Percentiles rank a stretch among this genome's conserved stretches.
Conservation (phyloP, 2,113 vertebrate genomes). For the Podarcis muralis region DNA sequence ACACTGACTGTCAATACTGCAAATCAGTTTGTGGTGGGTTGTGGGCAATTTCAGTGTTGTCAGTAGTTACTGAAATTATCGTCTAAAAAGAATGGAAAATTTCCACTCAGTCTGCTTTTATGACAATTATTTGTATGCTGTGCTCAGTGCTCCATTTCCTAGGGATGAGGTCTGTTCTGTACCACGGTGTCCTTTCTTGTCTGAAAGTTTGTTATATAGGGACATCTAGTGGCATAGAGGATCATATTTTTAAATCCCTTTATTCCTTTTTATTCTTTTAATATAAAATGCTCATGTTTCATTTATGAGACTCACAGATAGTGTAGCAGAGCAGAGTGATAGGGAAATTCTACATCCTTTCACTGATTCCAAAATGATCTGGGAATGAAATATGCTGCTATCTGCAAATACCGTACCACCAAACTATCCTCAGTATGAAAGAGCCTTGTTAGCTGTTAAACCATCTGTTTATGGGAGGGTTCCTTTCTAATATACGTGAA, state of each 20-base stretch:
- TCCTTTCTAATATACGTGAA: background rate
- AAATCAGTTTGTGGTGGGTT: background rate
- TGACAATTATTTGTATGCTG: rapidly evolving
- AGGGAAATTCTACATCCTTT: background rate
- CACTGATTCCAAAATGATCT: background rate
- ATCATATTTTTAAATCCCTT: rapidly evolving
- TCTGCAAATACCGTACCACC: background rate
- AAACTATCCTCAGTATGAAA: background rate
- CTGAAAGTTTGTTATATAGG: slow-evolving; percentile 50
- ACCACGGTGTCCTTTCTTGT: background rate
- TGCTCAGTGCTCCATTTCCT: background rate
- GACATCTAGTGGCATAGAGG: slow-evolving; percentile 66
- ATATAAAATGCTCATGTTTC: rapidly evolving
- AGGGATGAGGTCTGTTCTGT: rapidly evolving
- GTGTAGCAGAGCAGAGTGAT: rapidly evolving
- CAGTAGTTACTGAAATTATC: slow-evolving; percentile 27
- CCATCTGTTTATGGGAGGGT: rapidly evolving
- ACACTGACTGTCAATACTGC: background rate
- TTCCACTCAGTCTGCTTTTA: slow-evolving; percentile 18
- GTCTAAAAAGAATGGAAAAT: background rate
- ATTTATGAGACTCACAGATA: background rate
- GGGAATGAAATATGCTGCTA: background rate
- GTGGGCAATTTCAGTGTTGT: slow-evolving; percentile 5
- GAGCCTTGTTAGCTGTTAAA: background rate
- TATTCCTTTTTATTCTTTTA: background rate